A percentile compares a stretch with the other conserved stretches of the same genome.
These are phyloP conservation scores for Dromaius novaehollandiae DNA, from an alignment of 2,113 vertebrate genomes.

Conservation along the genomic window DNA sequence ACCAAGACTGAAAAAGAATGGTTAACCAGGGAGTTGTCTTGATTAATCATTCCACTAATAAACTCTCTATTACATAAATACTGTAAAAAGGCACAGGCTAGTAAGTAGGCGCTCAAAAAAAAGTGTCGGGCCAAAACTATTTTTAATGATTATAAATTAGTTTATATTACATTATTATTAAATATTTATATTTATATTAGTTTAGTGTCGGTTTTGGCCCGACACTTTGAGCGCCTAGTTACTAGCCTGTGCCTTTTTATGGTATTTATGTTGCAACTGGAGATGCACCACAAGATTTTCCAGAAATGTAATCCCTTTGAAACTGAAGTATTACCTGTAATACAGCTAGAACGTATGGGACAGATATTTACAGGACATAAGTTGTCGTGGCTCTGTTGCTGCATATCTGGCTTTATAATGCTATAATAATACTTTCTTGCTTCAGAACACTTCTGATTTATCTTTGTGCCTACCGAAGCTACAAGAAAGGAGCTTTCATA, in stretches of 20 bases:
- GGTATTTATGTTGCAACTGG: neutral
- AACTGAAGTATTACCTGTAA: neutral
- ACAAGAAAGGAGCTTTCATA: neutral
- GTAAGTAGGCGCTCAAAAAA: neutral
- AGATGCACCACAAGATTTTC: neutral
- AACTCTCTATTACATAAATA: neutral
- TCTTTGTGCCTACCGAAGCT: slow-evolving; percentile 17
- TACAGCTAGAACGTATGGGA: neutral
- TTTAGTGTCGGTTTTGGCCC: neutral
- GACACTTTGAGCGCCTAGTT: neutral
- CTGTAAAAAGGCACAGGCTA: neutral
- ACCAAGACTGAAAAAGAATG: neutral
- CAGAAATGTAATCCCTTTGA: neutral
- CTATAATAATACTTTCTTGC: neutral
- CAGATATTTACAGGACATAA: slow-evolving; percentile 2
- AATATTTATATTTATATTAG: too few relatives aligned
- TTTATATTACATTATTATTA: too few relatives aligned
- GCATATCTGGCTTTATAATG: slow-evolving; percentile 21
- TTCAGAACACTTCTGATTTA: neutral
- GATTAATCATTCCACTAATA: neutral
- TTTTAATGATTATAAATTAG: too few relatives aligned
- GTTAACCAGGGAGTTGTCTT: neutral
- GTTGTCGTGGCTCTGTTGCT: neutral
- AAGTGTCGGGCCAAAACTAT: neutral
- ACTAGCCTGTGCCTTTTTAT: neutral